Base-by-base conservation (phyloP, 2,113 vertebrate genomes). In the Siphamia tubifer region DNA sequence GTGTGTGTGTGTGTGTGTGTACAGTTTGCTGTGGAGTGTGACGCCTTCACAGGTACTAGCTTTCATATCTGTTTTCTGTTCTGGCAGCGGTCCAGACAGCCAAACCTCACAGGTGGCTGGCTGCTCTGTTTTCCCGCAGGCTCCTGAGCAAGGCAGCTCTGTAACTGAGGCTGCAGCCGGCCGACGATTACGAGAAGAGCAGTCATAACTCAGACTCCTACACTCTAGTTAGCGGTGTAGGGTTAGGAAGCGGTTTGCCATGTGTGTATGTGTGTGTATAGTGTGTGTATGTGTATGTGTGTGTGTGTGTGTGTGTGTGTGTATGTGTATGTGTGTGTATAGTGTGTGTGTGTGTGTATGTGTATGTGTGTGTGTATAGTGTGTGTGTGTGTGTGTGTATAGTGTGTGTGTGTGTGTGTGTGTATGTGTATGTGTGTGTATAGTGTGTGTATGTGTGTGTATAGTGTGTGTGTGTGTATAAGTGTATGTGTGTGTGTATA, bases 221-320 rank as follows among this genome's bases (percentile, higher is more conserved):
- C 81, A 79, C 78, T 87, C 82, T 88, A 83, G 81, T 89, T 90
- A 87, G 86, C 19, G 79, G 86, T 87, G 15, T 74, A 76, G 82
- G 79, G 67, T 81, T 77, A 80, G 86, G 89, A 89, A 89, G 89
- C 70, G 87, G 87, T 89, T 88, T 82, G 74, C 81, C 75, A 49
- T 87, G 75, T 83, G 73, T 82, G 80, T 72, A 77, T 55, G 45
- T 87, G 75, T 83, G 73, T 82, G 80, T 72, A 77, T 55, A 62
- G 56, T 55, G 70, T 74, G 83, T 82, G 79, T 40, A 56, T 48
- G 71, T 39, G 66, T n/a, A 49, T 87, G 75, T 83, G 73, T n/a
- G n/a, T n/a, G n/a, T n/a, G n/a, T n/a, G n/a, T n/a, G n/a, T 82
- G 80, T 72, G 70, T 74, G 83, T 82, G 79, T 40, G 53, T 48